Evolutionary conservation across 2,888 invertebrate genomes (phyloP), one percentile per base, ranked within the genome.

Genomic region (Drosophila demipolita): DNA sequence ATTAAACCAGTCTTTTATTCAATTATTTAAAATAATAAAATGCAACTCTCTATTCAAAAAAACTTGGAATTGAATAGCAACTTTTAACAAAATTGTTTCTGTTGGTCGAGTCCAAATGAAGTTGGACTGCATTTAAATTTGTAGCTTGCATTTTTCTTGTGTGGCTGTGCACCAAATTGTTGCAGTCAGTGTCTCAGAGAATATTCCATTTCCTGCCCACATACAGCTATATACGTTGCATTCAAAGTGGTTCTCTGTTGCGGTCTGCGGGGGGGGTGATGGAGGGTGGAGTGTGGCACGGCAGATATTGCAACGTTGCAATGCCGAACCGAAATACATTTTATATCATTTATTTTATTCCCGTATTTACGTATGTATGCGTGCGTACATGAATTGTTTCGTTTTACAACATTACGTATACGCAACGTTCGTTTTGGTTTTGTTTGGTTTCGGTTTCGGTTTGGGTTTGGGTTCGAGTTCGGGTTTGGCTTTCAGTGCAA

Each of bases 271-370:
- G n/a, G 11, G 29, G 29, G n/a, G 11, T n/a, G n/a, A 26, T 17
- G 11, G 29, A 11, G 11, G 29, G 29, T 17, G 1, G 49, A 3
- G 49, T 73, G 29, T 50, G 48, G 38, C 64, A 54, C 42, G 62
- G 72, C 87, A 83, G 78, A 64, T 70, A 72, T 70, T 78, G 81
- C 66, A 62, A 61, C 61, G 78, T 59, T 72, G 80, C 81, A 80
- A 55, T 57, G 59, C 45, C 53, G 69, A 58, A 66, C 40, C 74
- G 66, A 76, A 82, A 82, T 72, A 87, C 84, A 87, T 82, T 83
- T 83, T 83, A 83, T 84, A 87, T 83, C 84, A 83, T 78, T 75
- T 82, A 80, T 82, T 82, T 73, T 59, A 65, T 65, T 26, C 12
- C 38, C 66, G 36, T 64, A 45, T 60, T 17, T 42, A 42, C 38